These are phyloP conservation scores for Campoletis sonorensis DNA, from an alignment of 1,140 invertebrate species.

Conservation along the genomic window DNA sequence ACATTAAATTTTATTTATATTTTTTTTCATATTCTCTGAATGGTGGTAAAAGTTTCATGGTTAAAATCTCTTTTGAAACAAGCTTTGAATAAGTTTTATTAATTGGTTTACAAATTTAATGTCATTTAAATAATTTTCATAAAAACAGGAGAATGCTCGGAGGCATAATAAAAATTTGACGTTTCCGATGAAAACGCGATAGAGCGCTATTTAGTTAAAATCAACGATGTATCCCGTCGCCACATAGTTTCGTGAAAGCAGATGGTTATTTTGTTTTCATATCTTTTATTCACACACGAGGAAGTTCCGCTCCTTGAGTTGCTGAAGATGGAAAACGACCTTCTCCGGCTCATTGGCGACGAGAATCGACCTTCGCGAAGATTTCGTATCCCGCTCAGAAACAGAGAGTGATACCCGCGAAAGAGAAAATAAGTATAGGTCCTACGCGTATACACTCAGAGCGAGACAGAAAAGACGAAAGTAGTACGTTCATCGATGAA, in stretches of 20 bases:
- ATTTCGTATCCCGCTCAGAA: conserved; percentile 34
- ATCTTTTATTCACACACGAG: conserved; percentile 4
- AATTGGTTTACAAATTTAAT: no score
- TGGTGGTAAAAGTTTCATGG: no score
- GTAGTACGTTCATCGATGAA: conserved; percentile 20
- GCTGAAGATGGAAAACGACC: conserved; percentile 37
- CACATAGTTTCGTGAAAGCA: conserved; percentile 21
- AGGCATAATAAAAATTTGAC: not conserved
- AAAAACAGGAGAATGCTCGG: no score
- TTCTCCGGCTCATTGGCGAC: conserved; percentile 19
- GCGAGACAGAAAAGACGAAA: conserved; percentile 43
- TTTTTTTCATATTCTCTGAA: no score
- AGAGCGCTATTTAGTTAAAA: not conserved
- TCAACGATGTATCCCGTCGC: not conserved
- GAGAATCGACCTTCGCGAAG: conserved; percentile 29
- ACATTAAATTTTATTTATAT: no score
- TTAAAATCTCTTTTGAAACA: no score
- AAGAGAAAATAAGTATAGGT: conserved; percentile 48
- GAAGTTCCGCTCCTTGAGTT: not conserved
- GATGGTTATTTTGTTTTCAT: not conserved
- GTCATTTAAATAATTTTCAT: no score
- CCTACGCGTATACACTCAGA: not conserved
- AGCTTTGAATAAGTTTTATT: no score
- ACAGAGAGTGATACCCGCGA: not conserved
- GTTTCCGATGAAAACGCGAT: not conserved